Conservation (phyloP, 2,888 invertebrate genomes). For the Hirtodrosophila cameraria region DNA sequence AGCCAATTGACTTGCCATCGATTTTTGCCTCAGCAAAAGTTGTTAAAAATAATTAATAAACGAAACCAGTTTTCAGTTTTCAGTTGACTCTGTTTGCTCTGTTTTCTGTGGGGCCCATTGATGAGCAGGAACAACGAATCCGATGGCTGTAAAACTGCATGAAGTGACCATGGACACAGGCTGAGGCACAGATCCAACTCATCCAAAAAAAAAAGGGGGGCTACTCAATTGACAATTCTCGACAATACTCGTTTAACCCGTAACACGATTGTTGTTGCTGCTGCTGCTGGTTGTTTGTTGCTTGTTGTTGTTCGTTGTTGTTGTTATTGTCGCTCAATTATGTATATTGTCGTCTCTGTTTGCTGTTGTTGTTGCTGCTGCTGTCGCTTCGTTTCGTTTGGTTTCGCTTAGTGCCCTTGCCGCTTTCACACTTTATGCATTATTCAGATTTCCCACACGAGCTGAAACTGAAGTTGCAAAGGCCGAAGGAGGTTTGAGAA, state of each 20-base stretch:
- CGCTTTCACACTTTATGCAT: slow-evolving; percentile 79
- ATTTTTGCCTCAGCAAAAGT: slow-evolving; percentile 44
- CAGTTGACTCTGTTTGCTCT: too few relatives aligned
- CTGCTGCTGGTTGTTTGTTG: slow-evolving; percentile 23
- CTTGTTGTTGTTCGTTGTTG: slow-evolving; percentile 15
- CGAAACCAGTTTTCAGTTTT: slow-evolving; percentile 60
- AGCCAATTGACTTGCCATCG: slow-evolving; percentile 60
- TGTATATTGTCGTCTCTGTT: slow-evolving; percentile 68
- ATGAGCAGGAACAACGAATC: slow-evolving; percentile 41
- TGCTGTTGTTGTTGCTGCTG: slow-evolving; percentile 33
- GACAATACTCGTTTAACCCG: slow-evolving; percentile 75
- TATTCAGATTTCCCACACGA: slow-evolving; percentile 77
- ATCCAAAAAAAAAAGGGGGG: slow-evolving; percentile 46
- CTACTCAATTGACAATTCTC: slow-evolving; percentile 73
- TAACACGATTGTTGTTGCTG: slow-evolving; percentile 54
- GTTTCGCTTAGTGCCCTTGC: slow-evolving; percentile 70
- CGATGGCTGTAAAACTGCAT: slow-evolving; percentile 3
- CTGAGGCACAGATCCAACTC: slow-evolving; percentile 3
- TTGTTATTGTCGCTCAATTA: slow-evolving; percentile 69
- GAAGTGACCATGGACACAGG: slow-evolving; percentile 20
- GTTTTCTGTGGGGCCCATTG: slow-evolving; percentile 45
- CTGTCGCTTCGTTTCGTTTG: slow-evolving; percentile 55
- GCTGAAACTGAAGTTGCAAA: slow-evolving; percentile 15
- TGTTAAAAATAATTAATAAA: slow-evolving; percentile 73
- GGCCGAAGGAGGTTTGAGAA: slow-evolving; percentile 9